Conservation (phyloP, 1,140 invertebrate genomes). For the Matsumurasca onukii region DNA sequence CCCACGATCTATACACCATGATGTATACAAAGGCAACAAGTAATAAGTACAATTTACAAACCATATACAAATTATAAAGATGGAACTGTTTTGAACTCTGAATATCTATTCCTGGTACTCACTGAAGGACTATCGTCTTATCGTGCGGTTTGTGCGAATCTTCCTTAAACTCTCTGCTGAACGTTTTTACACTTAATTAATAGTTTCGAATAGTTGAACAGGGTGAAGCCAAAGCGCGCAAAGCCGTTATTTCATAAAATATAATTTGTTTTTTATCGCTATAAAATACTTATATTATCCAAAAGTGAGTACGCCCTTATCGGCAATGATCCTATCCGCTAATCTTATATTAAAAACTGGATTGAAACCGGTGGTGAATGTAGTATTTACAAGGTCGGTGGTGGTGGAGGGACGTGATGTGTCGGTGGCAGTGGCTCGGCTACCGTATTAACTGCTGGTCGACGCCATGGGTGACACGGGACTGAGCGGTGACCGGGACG, state of each 20-base stretch:
- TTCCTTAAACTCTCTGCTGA: slow-evolving; percentile 4
- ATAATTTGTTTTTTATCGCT: slow-evolving; percentile 28
- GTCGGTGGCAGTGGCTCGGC: slow-evolving; percentile 17
- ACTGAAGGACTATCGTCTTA: neutral
- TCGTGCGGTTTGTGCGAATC: neutral
- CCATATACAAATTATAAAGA: neutral
- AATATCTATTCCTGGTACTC: neutral
- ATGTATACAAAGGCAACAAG: slow-evolving; percentile 18
- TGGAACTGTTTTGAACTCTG: too few relatives aligned
- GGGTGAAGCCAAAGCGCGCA: slow-evolving; percentile 14
- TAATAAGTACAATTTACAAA: slow-evolving; percentile 13
- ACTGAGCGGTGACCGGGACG: slow-evolving; percentile 78
- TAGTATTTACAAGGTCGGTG: slow-evolving; percentile 29
- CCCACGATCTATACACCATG: neutral
- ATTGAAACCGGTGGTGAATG: slow-evolving; percentile 19
- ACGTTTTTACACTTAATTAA: slow-evolving; percentile 10
- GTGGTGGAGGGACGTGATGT: neutral
- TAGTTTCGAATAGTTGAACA: slow-evolving; percentile 9
- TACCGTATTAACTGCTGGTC: slow-evolving; percentile 84
- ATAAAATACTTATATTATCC: slow-evolving; percentile 28
- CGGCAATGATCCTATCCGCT: slow-evolving; percentile 21
- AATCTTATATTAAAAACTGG: slow-evolving; percentile 29
- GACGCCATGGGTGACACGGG: slow-evolving; percentile 81
- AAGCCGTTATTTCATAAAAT: slow-evolving; percentile 28
- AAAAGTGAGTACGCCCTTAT: slow-evolving; percentile 15